Evolutionary conservation across 2,888 invertebrate species (phyloP), one percentile per base, ranked within the genome.

Genomic region (Parnassius mnemosyne): DNA sequence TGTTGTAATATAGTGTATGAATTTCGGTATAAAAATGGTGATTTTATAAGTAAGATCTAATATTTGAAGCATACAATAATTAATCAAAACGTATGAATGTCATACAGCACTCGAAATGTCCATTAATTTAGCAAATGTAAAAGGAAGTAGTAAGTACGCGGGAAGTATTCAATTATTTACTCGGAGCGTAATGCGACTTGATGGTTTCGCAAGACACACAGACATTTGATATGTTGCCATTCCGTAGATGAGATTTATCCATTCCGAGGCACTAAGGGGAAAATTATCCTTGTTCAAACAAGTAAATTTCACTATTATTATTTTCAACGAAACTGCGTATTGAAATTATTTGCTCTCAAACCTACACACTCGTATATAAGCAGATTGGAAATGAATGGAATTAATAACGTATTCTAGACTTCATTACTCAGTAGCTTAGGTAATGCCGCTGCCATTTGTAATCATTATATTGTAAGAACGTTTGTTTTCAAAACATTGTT

Each of bases 401-500:
- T 60, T 61, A 56, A 52, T 61, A 61, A 51, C 34, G n/a, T 55
- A 41, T 16, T 44, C 44, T 51, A 55, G 50, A 54, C 43, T 49
- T 47, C 41, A 61, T 61, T 57, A 47, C 61, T 20, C 47, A 57
- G 46, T 57, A 53, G 46, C 25, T 59, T 59, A 53, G 25, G 53
- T 46, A 53, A 59, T 53, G 10, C 47, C 49, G 44, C n/a, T 41
- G 41, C 16, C 52, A 57, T 61, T 61, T 61, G 51, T 61, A 57
- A 46, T 52, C 51, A 47, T 46, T 56, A 53, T 57, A 57, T 53
- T 20, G 58, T 12, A 54, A 41, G 50, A 57, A 57, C 56, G 55
- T 61, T 56, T 61, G 60, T 61, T 62, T 59, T 59, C 58, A 64
- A 66, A 58, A 63, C 53, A 57, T n/a, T 12, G 43, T 49, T 42